Base-by-base conservation (phyloP, 1,140 invertebrate genomes). In the Drosophila arizonae region DNA sequence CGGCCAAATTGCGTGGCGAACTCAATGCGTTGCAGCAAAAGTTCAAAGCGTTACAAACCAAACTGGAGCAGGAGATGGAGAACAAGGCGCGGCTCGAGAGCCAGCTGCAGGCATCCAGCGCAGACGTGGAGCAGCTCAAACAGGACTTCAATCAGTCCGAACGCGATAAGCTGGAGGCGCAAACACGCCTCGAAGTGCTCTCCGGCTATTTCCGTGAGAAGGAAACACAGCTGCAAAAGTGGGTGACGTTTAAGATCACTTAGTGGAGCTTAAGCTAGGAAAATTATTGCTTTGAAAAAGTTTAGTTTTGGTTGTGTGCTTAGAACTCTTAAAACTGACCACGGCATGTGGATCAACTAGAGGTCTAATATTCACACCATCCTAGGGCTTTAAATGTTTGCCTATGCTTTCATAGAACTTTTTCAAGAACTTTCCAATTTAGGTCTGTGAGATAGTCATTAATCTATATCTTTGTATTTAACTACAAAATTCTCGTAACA, bases 121-220 rank as follows among this genome's bases (percentile, higher is more conserved):
- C 61, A 10, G 91, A 90, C 66, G 89, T 95, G 15, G 79, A 92
- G 55, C 91, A 92, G 36, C 91, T 95, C 4, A 93, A 93, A 45
- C 93, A 95, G 68, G 94, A 95, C 73, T 95, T 95, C 66, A 94
- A 95, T 87, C 93, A 94, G 61, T 94, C 95, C 2, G 95, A 96
- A 77, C 95, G 95, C 76, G 96, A 96, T 71, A 96, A 96, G 73
- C 93, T 95, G 15, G 96, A 97, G 90, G 95, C 96, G 1, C 93
- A 95, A 79, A 97, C 96, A 0, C 94, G 96, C 79, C 93, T 98
- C 0, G 95, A 97, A 91, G 97, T 98, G 6, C 92, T 98, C 36
- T 95, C 95, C 0, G 95, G 95, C 81, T 97, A 97, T 89, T 98
- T 98, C 92, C 96, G 97, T 85, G 96, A 97, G 72, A 96, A 96